These are phyloP conservation scores for Heterodera schachtii DNA, from an alignment of 1,140 invertebrate genomes.

Conservation along the genomic window DNA sequence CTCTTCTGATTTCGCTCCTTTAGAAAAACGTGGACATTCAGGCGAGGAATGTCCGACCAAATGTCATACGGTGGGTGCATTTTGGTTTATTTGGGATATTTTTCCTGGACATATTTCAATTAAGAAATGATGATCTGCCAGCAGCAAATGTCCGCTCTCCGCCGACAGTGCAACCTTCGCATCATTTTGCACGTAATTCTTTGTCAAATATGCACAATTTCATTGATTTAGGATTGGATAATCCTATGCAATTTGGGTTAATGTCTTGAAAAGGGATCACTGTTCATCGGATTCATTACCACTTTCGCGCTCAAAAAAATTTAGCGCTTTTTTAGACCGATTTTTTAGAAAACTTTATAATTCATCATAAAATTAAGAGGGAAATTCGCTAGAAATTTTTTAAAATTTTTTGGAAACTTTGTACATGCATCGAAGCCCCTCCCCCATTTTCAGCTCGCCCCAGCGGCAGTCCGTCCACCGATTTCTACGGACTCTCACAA, in stretches of 20 bases:
- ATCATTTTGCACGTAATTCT: not conserved
- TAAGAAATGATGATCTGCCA: no score
- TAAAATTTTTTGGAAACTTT: not conserved
- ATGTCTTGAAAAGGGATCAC: no score
- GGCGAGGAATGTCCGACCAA: slow-evolving; percentile 25
- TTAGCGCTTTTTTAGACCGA: no score
- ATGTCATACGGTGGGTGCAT: slow-evolving; percentile 14
- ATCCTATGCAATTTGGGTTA: not conserved
- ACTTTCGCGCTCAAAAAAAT: no score
- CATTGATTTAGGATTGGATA: not conserved
- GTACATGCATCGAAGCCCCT: not conserved
- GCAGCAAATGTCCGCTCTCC: slow-evolving; percentile 15
- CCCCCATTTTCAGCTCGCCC: not conserved
- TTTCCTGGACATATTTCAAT: no score
- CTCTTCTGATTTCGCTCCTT: not conserved
- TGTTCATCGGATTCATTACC: no score
- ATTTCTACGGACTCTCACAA: slow-evolving; percentile 19
- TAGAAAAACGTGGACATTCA: slow-evolving; percentile 39
- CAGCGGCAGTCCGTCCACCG: slow-evolving; percentile 5
- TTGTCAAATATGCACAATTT: not conserved
- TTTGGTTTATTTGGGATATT: no score
- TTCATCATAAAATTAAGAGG: no score
- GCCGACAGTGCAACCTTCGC: slow-evolving; percentile 6
- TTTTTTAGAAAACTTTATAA: no score
- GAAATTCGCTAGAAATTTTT: no score